Evolutionary conservation across 2,888 invertebrate genomes (phyloP).

Genomic region (Ethmia dodecea): DNA sequence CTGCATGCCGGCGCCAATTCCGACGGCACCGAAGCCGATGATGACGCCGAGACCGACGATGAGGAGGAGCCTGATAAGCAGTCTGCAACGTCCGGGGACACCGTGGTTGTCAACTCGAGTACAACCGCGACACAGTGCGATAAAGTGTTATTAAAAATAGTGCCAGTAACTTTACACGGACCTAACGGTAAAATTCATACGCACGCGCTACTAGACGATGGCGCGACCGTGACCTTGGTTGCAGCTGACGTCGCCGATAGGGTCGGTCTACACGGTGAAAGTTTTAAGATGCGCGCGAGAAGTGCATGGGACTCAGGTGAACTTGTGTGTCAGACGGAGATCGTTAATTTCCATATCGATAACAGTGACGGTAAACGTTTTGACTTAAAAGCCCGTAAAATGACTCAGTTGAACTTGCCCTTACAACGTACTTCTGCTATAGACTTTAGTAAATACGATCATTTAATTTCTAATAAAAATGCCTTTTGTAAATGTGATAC

Average conservation of each 20-base stretch:
- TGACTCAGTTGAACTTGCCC: constrained; percentile 21
- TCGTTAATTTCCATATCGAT: constrained; percentile 15
- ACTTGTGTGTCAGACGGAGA: constrained; percentile 13
- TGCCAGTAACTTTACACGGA: constrained; percentile 5
- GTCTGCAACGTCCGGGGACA: neutral
- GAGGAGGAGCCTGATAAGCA: constrained; percentile 14
- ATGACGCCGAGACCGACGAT: constrained; percentile 4
- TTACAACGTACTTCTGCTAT: constrained; percentile 13
- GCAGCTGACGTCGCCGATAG: constrained; percentile 14
- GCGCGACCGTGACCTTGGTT: constrained; percentile 22
- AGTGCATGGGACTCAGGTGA: constrained; percentile 19
- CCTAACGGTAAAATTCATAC: constrained; percentile 9
- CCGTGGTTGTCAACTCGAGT: neutral
- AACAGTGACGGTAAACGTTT: constrained; percentile 11
- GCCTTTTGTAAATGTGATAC: neutral
- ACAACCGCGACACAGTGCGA: neutral
- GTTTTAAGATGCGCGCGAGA: constrained; percentile 18
- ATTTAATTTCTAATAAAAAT: constrained; percentile 1
- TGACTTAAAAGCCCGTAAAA: constrained; percentile 16
- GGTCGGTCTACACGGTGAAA: constrained; percentile 17
- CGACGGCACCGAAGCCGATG: neutral
- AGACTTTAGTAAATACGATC: neutral
- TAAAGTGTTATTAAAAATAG: constrained; percentile 13
- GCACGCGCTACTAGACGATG: constrained; percentile 24
- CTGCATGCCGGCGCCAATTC: neutral